Evolutionary conservation across 1,140 invertebrate species (phyloP).

Genomic region (Palaemon carinicauda): DNA sequence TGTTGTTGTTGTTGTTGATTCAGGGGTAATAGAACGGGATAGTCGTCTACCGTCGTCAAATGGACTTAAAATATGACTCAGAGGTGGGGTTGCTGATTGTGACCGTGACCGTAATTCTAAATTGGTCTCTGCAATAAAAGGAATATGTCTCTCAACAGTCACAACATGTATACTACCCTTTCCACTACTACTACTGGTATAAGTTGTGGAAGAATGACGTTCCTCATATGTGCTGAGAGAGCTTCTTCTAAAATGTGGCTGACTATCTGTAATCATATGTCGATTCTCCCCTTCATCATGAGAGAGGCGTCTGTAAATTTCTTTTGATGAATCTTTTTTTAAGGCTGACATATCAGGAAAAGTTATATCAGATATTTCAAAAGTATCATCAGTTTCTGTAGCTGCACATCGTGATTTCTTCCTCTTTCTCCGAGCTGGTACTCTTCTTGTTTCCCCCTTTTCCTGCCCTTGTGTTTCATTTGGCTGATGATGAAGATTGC

Average conservation of each 20-base stretch:
- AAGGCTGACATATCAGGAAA: neutral
- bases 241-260: neutral
- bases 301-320: no score
- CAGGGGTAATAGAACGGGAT: neutral
- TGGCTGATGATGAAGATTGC: neutral
- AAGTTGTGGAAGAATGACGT: neutral
- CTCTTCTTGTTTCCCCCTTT: neutral
- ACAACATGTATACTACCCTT: conserved; percentile 9
- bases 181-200: conserved; percentile 9
- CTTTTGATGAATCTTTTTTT: neutral
- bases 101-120: conserved; percentile 29
- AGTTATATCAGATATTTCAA: no score
- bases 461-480: neutral
- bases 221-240: neutral
- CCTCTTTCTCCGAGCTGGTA: conserved; percentile 20
- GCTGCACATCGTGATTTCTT: conserved; percentile 48
- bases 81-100: conserved; percentile 3
- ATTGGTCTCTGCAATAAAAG: conserved; percentile 14
- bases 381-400: conserved; percentile 33
- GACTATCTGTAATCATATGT: no score
- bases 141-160: conserved; percentile 30
- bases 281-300: neutral
- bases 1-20: neutral
- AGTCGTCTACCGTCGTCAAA: neutral
- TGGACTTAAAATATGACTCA: neutral